Conservation (phyloP, 2,797 vertebrate species). For the Hapalemur alaotrensis region DNA sequence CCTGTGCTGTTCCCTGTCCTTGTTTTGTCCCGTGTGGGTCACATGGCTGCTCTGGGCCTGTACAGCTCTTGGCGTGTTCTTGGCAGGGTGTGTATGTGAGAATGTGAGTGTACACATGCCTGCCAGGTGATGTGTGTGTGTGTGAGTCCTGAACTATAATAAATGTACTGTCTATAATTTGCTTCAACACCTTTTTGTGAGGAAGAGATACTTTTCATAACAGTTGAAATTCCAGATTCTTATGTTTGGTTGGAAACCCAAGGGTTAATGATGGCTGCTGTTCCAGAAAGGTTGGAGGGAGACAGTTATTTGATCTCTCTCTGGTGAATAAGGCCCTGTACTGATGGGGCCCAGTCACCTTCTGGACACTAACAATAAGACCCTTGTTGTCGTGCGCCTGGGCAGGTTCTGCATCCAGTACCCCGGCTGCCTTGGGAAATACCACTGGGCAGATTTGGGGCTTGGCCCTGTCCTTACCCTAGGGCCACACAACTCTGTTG, state of each 20-base stretch:
- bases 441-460: constrained; percentile 40
- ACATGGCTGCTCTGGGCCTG: neutral
- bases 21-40: neutral
- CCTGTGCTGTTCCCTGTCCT: neutral
- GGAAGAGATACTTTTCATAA: neutral
- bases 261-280: constrained; percentile 66
- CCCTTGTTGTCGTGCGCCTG: constrained; percentile 62
- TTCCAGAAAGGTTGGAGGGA: constrained; percentile 56
- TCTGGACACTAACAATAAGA: constrained; percentile 75
- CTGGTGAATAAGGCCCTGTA: constrained; percentile 70
- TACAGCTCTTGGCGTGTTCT: neutral
- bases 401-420: constrained; percentile 59
- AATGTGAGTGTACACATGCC: neutral
- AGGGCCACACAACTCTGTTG: neutral
- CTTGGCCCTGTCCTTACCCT: constrained; percentile 50
- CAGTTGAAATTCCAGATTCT: neutral
- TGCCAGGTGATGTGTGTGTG: neutral
- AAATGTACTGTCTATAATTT: neutral
- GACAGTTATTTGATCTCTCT: constrained; percentile 54
- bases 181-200: neutral
- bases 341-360: constrained; percentile 75
- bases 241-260: neutral
- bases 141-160: neutral
- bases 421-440: constrained; percentile 42
- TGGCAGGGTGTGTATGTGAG: neutral